Base-by-base conservation (phyloP, 2,113 vertebrate genomes). In the Uropsilus gracilis region DNA sequence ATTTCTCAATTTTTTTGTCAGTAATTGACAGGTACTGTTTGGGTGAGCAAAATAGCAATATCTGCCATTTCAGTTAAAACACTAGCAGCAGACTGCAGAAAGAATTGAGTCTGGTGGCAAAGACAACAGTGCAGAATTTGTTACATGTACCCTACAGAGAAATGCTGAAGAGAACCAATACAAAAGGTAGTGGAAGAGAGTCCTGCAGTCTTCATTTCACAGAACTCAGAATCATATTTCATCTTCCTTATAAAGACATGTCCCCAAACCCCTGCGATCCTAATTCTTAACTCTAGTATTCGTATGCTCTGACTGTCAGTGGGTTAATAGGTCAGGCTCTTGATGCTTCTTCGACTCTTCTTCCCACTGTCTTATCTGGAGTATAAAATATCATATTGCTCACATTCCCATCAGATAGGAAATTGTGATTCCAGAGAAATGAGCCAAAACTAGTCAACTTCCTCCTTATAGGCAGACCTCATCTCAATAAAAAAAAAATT, bases 321-420 rank as follows among this genome's bases (percentile, higher is more conserved):
- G 20, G 34, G 48, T 94, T 59, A 86, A 46, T 93, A 95, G 39
- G 63, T 87, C 69, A 86, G 34, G 59, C 89, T 53, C 82, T 89
- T 7, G 0, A 81, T 77, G 44, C 76, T 71, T 66, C 84, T 93
- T 86, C 61, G 88, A 90, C 50, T 93, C 66, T 91, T 96, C 95
- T 94, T 93, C 89, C 89, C 94, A 94, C 95, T 95, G 89, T 91
- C 94, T 89, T 89, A 69, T 93, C 75, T 91, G 69, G 46, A 84
- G 37, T 30, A 81, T 94, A 95, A 96, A 96, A 93, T 95, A 76
- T 89, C 48, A 66, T 7, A 34, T 46, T 94, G 42, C 69, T 91
- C 32, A 3, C 68, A 91, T 94, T 96, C 96, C 93, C 95, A 95
- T 95, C 83, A 96, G 84, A 97, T 91, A 97, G 91, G 73, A 95